Base-by-base conservation (phyloP, 2,113 vertebrate genomes). In the Myotis yumanensis region DNA sequence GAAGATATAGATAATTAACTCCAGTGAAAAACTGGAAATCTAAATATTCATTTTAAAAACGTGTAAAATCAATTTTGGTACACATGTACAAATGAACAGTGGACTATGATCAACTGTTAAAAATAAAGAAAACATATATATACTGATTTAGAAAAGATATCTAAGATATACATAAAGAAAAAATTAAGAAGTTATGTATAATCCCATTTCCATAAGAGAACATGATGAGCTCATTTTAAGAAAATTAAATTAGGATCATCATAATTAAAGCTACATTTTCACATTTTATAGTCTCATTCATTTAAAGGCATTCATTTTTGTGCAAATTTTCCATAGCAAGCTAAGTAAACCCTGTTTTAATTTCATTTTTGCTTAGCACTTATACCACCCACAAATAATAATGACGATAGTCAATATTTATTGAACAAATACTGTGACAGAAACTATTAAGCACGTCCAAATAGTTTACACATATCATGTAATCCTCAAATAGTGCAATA, bases 311-410 rank as follows among this genome's bases (percentile, higher is more conserved):
- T 73, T 62, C 51, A 90, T 72, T 85, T 80, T 81, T 76, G 59
- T 82, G 15, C 30, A 92, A 92, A 57, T 92, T 35, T 86, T 90
- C 76, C 57, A 85, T 25, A 71, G 68, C 57, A 92, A n/a, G n/a
- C 22, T 15, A 76, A 86, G 69, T 86, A 75, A 48, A 62, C 62
- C n/a, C 51, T 86, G 4, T 89, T 76, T 90, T 86, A 96, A 90
- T 90, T 66, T 95, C 72, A 90, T 80, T 90, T 91, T 79, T 73
- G 69, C 46, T 52, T 76, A 95, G 46, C 43, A 95, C 32, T 54
- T 37, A 87, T 64, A 76, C 23, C 64, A 82, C 7, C 16, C n/a
- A 81, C 57, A 94, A 91, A 54, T 57, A 93, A 89, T 30, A 66
- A 69, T 12, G 12, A 48, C 51, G 16, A 86, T 11, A 82, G 30